Percentiles rank a stretch among this genome's conserved stretches.
Evolutionary conservation across 2,113 vertebrate genomes (phyloP).

Genomic region (Bubo bubo): DNA sequence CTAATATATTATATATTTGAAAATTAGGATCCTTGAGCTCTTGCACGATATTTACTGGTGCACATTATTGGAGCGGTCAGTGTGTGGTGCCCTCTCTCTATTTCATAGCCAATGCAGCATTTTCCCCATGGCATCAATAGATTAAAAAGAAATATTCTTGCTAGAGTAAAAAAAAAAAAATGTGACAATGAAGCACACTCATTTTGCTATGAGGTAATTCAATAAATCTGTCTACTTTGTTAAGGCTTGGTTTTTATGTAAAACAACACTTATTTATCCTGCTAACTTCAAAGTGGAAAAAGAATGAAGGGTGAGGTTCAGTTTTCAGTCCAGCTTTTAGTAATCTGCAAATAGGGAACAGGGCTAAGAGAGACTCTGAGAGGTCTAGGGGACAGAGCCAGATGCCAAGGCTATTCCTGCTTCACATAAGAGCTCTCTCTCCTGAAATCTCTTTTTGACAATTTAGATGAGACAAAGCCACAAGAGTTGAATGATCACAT

Average conservation of each 20-base stretch:
- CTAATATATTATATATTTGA: constrained; percentile 15
- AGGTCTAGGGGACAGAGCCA: neutral
- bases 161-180: constrained; percentile 14
- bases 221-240: constrained; percentile 69
- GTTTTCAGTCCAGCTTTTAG: neutral
- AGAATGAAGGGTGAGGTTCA: neutral
- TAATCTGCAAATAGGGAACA: neutral
- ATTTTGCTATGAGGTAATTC: constrained; percentile 64
- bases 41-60: constrained; percentile 30
- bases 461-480: neutral
- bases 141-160: neutral
- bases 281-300: constrained; percentile 29
- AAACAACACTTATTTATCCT: constrained; percentile 56
- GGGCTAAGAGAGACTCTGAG: neutral
- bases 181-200: constrained; percentile 37
- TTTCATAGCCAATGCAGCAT: constrained; percentile 58
- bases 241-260: constrained; percentile 49
- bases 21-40: constrained; percentile 41
- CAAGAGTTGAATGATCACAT: neutral
- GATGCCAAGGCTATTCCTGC: neutral
- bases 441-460: neutral
- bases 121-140: constrained; percentile 42
- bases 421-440: neutral
- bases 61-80: constrained; percentile 39
- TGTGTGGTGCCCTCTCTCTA: constrained; percentile 48